These are phyloP conservation scores for Penaeus chinensis DNA, from an alignment of 1,140 invertebrate genomes.

Conservation along the genomic window DNA sequence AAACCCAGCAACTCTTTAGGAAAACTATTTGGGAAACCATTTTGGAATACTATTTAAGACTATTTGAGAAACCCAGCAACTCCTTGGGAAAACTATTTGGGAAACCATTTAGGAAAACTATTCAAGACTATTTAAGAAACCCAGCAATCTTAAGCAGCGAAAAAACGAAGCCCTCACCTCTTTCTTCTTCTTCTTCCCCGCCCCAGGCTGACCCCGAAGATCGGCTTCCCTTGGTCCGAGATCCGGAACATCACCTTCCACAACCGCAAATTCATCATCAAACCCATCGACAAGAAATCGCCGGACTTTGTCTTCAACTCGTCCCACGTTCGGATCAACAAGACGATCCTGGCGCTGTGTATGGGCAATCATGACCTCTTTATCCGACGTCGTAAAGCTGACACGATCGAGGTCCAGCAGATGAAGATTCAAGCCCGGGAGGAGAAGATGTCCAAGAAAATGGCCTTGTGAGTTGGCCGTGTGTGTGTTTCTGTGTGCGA, in stretches of 20 bases:
- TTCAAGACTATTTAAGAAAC: too few species aligned
- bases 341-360: slow-evolving; percentile 92
- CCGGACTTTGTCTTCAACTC: slow-evolving; percentile 95
- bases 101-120: too few species aligned
- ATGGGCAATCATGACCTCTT: slow-evolving; percentile 97
- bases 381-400: slow-evolving; percentile 78
- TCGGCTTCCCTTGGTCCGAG: slow-evolving; percentile 96
- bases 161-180: background rate
- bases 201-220: slow-evolving; percentile 84
- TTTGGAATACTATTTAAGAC: too few species aligned
- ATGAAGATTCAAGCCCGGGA: slow-evolving; percentile 98
- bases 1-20: too few species aligned
- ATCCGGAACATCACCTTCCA: slow-evolving; percentile 98
- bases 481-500: too few species aligned
- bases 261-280: slow-evolving; percentile 97
- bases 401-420: slow-evolving; percentile 80
- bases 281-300: slow-evolving; percentile 88
- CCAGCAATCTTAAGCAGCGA: too few species aligned
- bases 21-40: too few species aligned
- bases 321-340: slow-evolving; percentile 90
- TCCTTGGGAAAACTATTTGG: too few species aligned
- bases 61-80: too few species aligned
- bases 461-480: slow-evolving; percentile 75
- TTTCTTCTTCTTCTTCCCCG: background rate
- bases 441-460: slow-evolving; percentile 90